Evolutionary conservation across 2,113 vertebrate species (phyloP), one percentile per base, ranked within the genome.

Genomic region (Eublepharis macularius): DNA sequence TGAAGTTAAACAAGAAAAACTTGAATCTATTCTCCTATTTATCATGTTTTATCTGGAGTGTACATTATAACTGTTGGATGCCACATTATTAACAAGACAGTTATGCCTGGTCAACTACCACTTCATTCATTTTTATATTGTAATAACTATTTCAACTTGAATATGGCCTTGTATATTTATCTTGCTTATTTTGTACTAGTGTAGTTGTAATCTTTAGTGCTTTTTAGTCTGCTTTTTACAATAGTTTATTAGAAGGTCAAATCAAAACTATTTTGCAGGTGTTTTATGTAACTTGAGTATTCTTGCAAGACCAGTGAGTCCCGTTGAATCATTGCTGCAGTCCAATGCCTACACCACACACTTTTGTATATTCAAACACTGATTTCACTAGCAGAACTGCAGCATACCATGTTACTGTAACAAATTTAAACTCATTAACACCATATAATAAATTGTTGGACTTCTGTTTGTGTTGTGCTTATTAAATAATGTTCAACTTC

Each of bases 361-460:
- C 76, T 32, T 63, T 82, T 82, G 86, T 90, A 90, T 86, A 63
- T 39, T 57, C 54, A 29, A 21, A 87, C 54, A 86, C 41, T 36
- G 14, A 92, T 24, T 65, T 21, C 32, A 88, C 77, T 80, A 34
- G 1, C 21, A 93, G 76, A 49, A 21, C 32, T 10, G 79, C 80
- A 83, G 4, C 78, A 89, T 81, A 87, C 57, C 1, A n/a, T 82
- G 80, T 17, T 63, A 26, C 85, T 79, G 11, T 36, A 86, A 77
- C 45, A 49, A 3, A 92, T 91, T 93, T 91, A 89, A 88, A 92
- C 88, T 92, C 66, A 1, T 85, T 86, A 87, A 80, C 3, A 65
- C 47, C 47, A 75, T 89, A 92, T 88, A 96, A 95, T 96, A 96
- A 96, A 96, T 86, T 70, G 76, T 90, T 91, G 85, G 89, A 51